Conservation (phyloP, 2,797 vertebrate species). For the Halcyon leucocephala region DNA sequence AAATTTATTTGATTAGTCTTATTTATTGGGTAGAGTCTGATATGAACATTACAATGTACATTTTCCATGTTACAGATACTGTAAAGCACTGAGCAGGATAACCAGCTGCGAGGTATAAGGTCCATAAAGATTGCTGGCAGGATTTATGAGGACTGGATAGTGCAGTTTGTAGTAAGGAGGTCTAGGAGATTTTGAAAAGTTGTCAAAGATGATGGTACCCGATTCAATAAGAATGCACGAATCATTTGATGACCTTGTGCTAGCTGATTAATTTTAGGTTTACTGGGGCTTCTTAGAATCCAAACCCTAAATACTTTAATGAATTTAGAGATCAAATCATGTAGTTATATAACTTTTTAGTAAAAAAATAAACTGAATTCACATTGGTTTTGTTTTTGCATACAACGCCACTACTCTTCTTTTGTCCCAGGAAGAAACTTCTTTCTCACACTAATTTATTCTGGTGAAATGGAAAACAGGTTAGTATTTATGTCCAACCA, state of each 20-base stretch:
- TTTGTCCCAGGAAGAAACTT: slow-evolving; percentile 28
- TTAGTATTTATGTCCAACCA: slow-evolving; percentile 67
- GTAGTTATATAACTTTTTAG: background rate
- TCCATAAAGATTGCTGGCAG: background rate
- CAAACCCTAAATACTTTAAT: background rate
- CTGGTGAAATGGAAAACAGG: slow-evolving; percentile 59
- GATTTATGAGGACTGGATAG: background rate
- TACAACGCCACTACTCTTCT: background rate
- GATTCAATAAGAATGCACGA: background rate
- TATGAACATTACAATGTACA: background rate
- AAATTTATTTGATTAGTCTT: background rate
- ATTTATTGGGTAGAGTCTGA: background rate
- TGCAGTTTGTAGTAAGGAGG: background rate
- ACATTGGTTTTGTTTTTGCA: background rate
- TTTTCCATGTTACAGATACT: background rate
- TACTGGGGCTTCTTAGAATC: background rate
- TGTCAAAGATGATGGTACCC: background rate
- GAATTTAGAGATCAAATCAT: background rate
- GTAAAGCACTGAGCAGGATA: background rate
- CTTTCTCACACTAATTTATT: slow-evolving; percentile 46
- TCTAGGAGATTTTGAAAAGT: background rate
- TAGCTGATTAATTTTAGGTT: slow-evolving; percentile 5
- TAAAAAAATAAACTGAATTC: background rate
- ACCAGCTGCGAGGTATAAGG: background rate
- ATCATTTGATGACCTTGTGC: background rate